These are phyloP conservation scores for Noctua janthe DNA, from an alignment of 2,888 invertebrate genomes.

Conservation along the genomic window DNA sequence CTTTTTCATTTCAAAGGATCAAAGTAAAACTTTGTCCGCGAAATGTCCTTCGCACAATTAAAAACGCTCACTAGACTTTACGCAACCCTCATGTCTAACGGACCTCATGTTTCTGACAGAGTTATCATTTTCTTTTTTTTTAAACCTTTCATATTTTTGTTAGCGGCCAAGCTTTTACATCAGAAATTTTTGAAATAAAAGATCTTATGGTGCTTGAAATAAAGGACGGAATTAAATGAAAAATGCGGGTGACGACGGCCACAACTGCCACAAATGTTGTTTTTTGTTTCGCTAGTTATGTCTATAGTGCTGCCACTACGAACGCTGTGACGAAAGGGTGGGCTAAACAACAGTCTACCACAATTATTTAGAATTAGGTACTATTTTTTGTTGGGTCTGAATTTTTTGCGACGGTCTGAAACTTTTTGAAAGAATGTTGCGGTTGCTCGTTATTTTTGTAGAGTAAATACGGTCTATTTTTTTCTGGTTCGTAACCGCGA, in stretches of 20 bases:
- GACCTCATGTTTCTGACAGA: slow-evolving; percentile 12
- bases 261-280: slow-evolving; percentile 50
- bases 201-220: slow-evolving; percentile 38
- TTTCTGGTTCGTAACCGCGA: background rate
- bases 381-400: slow-evolving; percentile 8
- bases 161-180: slow-evolving; percentile 38
- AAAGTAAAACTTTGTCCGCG: background rate
- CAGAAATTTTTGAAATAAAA: slow-evolving; percentile 22
- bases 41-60: background rate
- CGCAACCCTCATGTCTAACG: background rate
- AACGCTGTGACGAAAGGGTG: background rate
- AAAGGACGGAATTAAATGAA: slow-evolving; percentile 54
- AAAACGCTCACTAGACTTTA: background rate
- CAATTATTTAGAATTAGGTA: slow-evolving; percentile 6
- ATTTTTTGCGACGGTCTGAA: slow-evolving; percentile 1
- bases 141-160: slow-evolving; percentile 41
- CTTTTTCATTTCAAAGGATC: background rate
- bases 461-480: background rate
- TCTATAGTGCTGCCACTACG: slow-evolving; percentile 43
- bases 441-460: background rate
- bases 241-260: slow-evolving; percentile 26
- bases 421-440: slow-evolving; percentile 15
- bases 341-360: slow-evolving; percentile 35
- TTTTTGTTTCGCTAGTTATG: slow-evolving; percentile 38
- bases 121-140: slow-evolving; percentile 8